Evolutionary conservation across 2,797 vertebrate genomes (phyloP), one percentile per base, ranked within the genome.

Genomic region (Oreochromis mossambicus): DNA sequence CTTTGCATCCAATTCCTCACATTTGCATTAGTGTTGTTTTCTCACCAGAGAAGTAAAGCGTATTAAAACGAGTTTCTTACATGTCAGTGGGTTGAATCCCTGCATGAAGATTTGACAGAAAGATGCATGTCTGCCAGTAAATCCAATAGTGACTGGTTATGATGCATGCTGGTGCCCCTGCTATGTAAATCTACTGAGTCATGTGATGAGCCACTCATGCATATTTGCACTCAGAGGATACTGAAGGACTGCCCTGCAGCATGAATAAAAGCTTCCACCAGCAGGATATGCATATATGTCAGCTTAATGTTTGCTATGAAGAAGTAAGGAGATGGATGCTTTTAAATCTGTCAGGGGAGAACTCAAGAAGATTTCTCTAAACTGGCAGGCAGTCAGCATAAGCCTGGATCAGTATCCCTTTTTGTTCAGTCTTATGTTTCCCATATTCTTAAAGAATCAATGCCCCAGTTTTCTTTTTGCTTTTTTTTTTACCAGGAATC

Each of bases 381-480:
- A 81, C 14, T 46, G 61, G 43, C 77, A 82, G 75, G 66, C 79
- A 66, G 82, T 66, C 54, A 19, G 63, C 70, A 41, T 14, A n/a
- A 77, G 11, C 11, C 24, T 5, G 6, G 2, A 58, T 86, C 10
- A 7, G 55, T 58, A 75, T 78, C 21, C 13, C 21, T 70, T 70
- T 46, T 70, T 46, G 68, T 58, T 61, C 61, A 78, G 52, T 80
- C 11, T 36, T 41, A 76, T 51, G 54, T 43, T 52, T 58, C 70
- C 38, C 14, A 48, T 19, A 54, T 68, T 78, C 51, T 21, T 6
- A 51, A 41, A 34, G 43, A 41, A 38, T 75, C 55, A 4, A 19
- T 78, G 85, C 83, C 88, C 89, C 77, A 87, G 19, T 89, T 89
- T 88, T 76, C 6, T 63, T 34, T n/a, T 19, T 12, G 6, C 3